phyloP scores from a whole-genome alignment of 92 coral and sea anemone genomes.

The Parazoanthus swiftii region DNA sequence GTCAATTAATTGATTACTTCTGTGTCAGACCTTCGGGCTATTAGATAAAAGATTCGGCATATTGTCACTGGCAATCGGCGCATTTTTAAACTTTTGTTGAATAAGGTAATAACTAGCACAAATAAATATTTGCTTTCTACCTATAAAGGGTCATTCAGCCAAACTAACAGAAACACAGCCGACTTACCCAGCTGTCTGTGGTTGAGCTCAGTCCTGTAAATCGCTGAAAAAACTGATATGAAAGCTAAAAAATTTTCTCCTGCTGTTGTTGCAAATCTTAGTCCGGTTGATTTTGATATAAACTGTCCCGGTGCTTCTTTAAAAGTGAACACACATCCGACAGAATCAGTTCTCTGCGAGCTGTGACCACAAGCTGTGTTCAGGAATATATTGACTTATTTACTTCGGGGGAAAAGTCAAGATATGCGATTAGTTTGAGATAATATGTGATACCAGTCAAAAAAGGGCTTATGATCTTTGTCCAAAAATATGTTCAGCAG shows the following conservation, averaged over 20 bases:
- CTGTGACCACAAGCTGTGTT: background rate
- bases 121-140: background rate
- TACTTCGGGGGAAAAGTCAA: too few relatives aligned
- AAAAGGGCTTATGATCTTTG: too few relatives aligned
- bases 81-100: too few relatives aligned
- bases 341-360: background rate
- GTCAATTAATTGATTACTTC: background rate
- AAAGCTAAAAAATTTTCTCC: background rate
- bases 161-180: background rate
- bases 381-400: background rate
- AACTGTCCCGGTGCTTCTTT: background rate
- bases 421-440: background rate
- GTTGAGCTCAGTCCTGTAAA: background rate
- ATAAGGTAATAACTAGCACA: background rate
- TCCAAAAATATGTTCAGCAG: too few relatives aligned
- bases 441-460: background rate
- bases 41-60: too few relatives aligned
- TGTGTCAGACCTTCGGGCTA: too few relatives aligned
- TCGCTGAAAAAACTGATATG: background rate
- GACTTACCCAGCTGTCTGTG: background rate
- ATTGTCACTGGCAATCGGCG: background rate
- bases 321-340: background rate
- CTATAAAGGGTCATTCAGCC: background rate
- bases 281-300: background rate
- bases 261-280: background rate